Evolutionary conservation across 2,888 invertebrate species (phyloP).

Genomic region (Cyaniris semiargus): DNA sequence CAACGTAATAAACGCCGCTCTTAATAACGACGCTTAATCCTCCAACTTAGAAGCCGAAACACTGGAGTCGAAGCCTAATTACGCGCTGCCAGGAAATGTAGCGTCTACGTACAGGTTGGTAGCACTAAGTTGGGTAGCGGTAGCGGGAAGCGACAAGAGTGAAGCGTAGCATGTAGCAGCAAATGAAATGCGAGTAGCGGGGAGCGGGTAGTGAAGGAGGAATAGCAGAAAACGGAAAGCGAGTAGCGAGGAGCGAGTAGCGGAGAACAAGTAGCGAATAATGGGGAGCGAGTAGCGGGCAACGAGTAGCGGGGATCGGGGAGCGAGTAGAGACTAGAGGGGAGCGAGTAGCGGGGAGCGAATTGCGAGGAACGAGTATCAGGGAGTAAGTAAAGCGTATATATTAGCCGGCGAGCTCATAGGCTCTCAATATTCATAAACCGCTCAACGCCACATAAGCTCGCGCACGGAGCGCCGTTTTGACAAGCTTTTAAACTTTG

Average conservation of each 20-base stretch:
- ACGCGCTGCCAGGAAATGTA: not conserved
- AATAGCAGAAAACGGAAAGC: not conserved
- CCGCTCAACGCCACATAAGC: not conserved
- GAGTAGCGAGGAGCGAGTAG: not conserved
- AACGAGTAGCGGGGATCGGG: not conserved
- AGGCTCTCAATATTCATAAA: conserved; percentile 1
- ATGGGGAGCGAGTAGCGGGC: not conserved
- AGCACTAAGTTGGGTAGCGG: not conserved
- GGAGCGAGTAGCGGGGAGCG: not conserved
- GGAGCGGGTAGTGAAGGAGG: not conserved
- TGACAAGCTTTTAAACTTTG: conserved; percentile 5
- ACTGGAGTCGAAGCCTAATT: not conserved
- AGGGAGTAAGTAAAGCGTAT: not conserved
- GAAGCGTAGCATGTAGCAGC: not conserved
- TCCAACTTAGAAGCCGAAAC: not conserved
- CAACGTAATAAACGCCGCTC: not conserved
- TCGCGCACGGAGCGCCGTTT: not conserved
- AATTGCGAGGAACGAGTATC: not conserved
- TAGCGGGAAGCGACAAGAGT: not conserved
- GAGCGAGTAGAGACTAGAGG: not conserved
- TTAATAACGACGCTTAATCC: conserved; percentile 1
- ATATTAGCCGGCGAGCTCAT: not conserved
- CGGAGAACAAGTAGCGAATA: not conserved
- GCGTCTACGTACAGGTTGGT: not conserved
- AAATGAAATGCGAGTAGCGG: not conserved